These are phyloP conservation scores for Psylliodes chrysocephalus DNA, from an alignment of 2,888 invertebrate genomes.

Conservation along the genomic window DNA sequence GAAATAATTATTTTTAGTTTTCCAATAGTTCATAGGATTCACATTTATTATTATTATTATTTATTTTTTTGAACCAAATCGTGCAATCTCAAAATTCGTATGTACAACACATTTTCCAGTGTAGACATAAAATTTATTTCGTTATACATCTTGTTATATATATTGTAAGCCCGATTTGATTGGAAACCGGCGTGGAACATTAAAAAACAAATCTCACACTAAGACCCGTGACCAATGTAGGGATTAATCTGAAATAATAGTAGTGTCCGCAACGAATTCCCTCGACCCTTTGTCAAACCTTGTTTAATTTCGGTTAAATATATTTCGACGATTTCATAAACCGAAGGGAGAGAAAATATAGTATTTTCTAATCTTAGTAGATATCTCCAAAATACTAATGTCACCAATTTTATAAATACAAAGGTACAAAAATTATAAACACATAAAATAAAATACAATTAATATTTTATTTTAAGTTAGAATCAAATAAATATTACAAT, in stretches of 20 bases:
- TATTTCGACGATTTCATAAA: conserved; percentile 18
- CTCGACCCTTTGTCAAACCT: conserved; percentile 54
- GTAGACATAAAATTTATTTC: conserved; percentile 20
- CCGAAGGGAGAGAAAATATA: conserved; percentile 4
- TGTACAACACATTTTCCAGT: conserved; percentile 9
- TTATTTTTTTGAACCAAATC: no score
- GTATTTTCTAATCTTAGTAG: no score
- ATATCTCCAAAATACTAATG: no score
- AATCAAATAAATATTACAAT: no score
- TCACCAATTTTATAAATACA: no score
- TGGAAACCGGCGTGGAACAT: conserved; percentile 62
- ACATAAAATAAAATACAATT: no score
- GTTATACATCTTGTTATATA: conserved; percentile 25
- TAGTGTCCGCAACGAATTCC: conserved; percentile 38
- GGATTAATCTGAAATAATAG: conserved; percentile 60
- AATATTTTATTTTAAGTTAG: no score
- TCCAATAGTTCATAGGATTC: no score
- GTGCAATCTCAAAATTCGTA: neutral
- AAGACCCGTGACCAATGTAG: conserved; percentile 63
- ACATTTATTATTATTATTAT: no score
- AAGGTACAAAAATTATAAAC: no score
- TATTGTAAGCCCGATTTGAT: conserved; percentile 57
- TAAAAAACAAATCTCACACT: conserved; percentile 63
- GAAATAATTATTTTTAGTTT: no score
- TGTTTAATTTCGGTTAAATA: conserved; percentile 59